Evolutionary conservation across 2,888 invertebrate species (phyloP), one percentile per base, ranked within the genome.

Genomic region (Amitus sp.): DNA sequence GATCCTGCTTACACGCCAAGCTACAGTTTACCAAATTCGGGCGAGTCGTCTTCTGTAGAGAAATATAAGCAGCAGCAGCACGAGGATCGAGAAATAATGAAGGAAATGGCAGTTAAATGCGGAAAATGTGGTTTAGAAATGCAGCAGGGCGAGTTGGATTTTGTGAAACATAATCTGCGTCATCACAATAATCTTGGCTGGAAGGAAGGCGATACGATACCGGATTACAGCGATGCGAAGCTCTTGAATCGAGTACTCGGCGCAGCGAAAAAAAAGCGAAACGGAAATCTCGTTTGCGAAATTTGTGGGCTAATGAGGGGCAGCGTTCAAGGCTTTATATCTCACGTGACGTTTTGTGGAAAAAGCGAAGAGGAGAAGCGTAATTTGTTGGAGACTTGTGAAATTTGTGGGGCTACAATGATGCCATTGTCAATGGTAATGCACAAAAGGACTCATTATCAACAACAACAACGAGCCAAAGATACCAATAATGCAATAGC

Each of bases 321-420:
- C 80, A 88, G 75, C 2, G 84, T 82, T 2, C 71, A 83, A 23
- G 90, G 90, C 18, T 89, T 86, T 67, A 82, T 87, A 55, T 87
- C 88, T 0, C 90, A 90, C 73, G 77, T 87, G 43, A 76, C 85
- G 45, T 84, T 84, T 47, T 90, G 90, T 71, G 87, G 87, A 13
- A 88, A 87, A 78, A 74, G 84, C 3, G 84, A 84, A 13, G 83
- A 85, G 79, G 88, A 87, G 73, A 64, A 60, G 27, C 55, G 55
- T 9, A 64, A 46, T 2, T 50, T 85, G 37, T 85, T 86, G 79
- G 78, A 82, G 4, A 56, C 76, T 3, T 90, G 90, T 71, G 78
- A 84, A 0, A 70, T 86, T 48, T 90, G 90, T 75, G 68, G 83
- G 67, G 79, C 86, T 76, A 71, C 78, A 78, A 77, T 86, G 73